phyloP scores from a whole-genome alignment of 2,797 vertebrate genomes.

The Anableps anableps region DNA sequence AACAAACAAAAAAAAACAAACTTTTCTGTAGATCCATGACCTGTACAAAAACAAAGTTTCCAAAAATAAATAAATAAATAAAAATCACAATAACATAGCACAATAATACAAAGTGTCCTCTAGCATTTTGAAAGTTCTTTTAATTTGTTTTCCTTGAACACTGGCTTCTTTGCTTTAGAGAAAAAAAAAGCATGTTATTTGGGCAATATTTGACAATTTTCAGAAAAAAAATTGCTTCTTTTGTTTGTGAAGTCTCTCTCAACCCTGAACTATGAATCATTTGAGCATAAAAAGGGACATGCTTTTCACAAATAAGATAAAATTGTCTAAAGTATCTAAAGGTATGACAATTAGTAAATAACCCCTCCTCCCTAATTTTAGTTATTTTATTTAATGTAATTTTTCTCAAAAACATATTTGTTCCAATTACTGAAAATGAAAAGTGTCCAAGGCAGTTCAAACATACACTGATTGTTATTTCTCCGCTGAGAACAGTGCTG shows the following conservation, averaged over 20 bases:
- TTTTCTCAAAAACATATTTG: not conserved
- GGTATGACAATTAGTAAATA: not conserved
- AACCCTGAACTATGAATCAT: not conserved
- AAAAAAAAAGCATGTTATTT: not conserved
- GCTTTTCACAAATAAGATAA: not conserved
- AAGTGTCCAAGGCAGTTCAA: not conserved
- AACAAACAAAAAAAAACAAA: no score
- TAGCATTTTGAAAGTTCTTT: not conserved
- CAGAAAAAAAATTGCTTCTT: not conserved
- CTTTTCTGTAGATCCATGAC: not conserved
- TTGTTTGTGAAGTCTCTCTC: not conserved
- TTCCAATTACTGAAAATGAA: not conserved
- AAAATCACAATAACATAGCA: not conserved
- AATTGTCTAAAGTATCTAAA: not conserved
- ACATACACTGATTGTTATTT: not conserved
- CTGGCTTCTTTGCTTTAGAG: not conserved
- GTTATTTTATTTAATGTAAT: not conserved
- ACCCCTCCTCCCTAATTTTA: not conserved
- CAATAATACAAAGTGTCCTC: not conserved
- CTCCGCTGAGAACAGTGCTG: not conserved
- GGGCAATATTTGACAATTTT: not conserved
- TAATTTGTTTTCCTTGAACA: not conserved
- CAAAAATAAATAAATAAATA: not conserved
- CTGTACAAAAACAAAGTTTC: not conserved
- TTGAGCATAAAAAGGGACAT: not conserved